Percentiles rank a stretch among this genome's conserved stretches.
Evolutionary conservation across 2,113 vertebrate genomes (phyloP).

Genomic region (Semnornis frantzii): DNA sequence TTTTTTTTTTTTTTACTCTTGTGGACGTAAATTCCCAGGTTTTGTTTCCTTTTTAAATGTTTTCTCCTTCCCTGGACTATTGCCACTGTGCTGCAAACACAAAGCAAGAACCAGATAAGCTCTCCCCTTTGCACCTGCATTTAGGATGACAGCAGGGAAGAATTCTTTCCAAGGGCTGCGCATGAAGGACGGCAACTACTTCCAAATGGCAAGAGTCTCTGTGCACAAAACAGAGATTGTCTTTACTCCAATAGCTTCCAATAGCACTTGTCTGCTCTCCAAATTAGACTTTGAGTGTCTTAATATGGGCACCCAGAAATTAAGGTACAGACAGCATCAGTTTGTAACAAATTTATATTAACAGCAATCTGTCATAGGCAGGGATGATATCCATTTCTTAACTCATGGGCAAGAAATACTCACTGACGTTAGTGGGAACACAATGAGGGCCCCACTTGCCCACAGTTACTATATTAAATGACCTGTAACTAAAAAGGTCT

Average conservation of each 20-base stretch:
- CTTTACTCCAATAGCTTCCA: background rate
- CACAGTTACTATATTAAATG: constrained; percentile 32
- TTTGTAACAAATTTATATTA: constrained; percentile 26
- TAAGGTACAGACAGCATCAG: background rate
- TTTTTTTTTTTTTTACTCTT: background rate
- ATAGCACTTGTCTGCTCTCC: background rate
- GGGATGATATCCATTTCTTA: background rate
- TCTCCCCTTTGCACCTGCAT: background rate
- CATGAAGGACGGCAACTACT: background rate
- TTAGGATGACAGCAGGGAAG: background rate
- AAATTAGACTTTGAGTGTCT: background rate
- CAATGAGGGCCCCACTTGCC: background rate
- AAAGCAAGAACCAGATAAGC: background rate
- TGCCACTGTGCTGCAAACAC: background rate
- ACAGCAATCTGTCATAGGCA: constrained; percentile 3
- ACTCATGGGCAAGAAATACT: background rate
- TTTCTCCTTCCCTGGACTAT: background rate
- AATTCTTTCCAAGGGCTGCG: background rate
- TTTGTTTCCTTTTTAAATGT: background rate
- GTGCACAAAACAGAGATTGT: rapidly evolving
- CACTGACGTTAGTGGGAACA: constrained; percentile 3
- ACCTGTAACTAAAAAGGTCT: constrained; percentile 15
- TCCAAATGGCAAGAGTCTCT: background rate
- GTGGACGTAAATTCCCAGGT: background rate
- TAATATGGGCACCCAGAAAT: constrained; percentile 16